Evolutionary conservation across 2,113 vertebrate genomes (phyloP), one percentile per base, ranked within the genome.

Genomic region (Dipodomys stephensi): DNA sequence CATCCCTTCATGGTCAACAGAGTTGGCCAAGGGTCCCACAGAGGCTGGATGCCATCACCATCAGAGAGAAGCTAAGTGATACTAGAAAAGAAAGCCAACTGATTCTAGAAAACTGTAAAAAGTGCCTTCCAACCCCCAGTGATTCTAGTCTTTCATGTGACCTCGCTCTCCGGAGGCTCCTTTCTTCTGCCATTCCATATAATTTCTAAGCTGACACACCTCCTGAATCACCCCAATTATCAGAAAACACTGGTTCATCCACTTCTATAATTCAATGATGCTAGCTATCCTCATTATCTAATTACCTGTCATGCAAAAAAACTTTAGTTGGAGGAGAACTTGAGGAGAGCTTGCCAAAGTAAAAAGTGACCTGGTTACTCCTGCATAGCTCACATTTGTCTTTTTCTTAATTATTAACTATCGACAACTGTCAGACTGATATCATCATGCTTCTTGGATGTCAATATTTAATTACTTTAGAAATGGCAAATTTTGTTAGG

Each of bases 401-500:
- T 57, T 53, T 57, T 74, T 65, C 77, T 83, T 44, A 32, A 69
- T 83, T 80, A 81, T 49, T 49, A 93, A 78, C n/a, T 49, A 25
- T 62, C 32, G 68, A 20, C 4, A 57, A 9, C 6, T 82, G 6
- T 67, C 65, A 91, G 27, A 46, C 39, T 67, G 71, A 18, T 12
- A 60, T 13, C 49, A 35, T 27, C 49, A 35, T 27, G 49, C 12
- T 53, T 91, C 49, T 85, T 28, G 4, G 53, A 78, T 23, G 23
- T 89, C 39, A 82, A 32, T 35, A 67, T 57, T 44, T 27, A 87
- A 67, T 82, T 32, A 60, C 15, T 57, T 87, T 9, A 83, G 60
- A 80, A 92, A 83, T 53, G 30, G 28, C 32, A 77, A 77, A 25
- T 83, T 83, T 85, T 88, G 44, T 77, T 57, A 92, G n/a, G 32